Conservation (phyloP, 35 echinoderm and acorn worm genomes). For the Heliocidaris tuberculata region DNA sequence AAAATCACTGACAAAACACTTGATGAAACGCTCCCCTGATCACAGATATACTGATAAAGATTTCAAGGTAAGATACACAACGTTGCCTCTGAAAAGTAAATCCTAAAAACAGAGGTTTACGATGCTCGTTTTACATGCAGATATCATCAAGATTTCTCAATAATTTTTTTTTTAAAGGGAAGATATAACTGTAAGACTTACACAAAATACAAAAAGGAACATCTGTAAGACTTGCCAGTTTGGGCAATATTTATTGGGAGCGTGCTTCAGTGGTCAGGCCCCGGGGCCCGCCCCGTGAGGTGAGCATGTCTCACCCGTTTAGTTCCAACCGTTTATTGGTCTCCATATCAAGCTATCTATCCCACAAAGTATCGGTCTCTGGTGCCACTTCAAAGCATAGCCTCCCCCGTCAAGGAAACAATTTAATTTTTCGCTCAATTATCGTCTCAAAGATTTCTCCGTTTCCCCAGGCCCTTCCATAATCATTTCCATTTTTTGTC, state of each 20-base stretch:
- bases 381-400: slow-evolving; percentile 45
- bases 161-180: not conserved
- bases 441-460: slow-evolving; percentile 47
- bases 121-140: not conserved
- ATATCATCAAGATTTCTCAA: not conserved
- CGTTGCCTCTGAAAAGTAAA: too few species aligned
- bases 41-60: too few species aligned
- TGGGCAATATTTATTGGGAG: not conserved
- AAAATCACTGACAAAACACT: too few species aligned
- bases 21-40: too few species aligned
- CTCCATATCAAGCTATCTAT: not conserved
- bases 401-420: slow-evolving; percentile 49
- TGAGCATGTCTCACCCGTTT: slow-evolving; percentile 24
- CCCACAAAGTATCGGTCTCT: not conserved
- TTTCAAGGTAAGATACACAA: too few species aligned
- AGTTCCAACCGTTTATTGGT: slow-evolving; percentile 20
- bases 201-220: not conserved
- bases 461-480: slow-evolving; percentile 30
- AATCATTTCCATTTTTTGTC: slow-evolving; percentile 60
- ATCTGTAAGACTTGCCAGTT: not conserved
- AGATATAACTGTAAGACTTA: not conserved
- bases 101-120: too few species aligned
- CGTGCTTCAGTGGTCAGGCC: not conserved
- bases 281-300: slow-evolving; percentile 22
- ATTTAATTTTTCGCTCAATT: slow-evolving; percentile 72